These are phyloP conservation scores for Parnassius apollo DNA, from an alignment of 2,888 invertebrate genomes.

Conservation along the genomic window DNA sequence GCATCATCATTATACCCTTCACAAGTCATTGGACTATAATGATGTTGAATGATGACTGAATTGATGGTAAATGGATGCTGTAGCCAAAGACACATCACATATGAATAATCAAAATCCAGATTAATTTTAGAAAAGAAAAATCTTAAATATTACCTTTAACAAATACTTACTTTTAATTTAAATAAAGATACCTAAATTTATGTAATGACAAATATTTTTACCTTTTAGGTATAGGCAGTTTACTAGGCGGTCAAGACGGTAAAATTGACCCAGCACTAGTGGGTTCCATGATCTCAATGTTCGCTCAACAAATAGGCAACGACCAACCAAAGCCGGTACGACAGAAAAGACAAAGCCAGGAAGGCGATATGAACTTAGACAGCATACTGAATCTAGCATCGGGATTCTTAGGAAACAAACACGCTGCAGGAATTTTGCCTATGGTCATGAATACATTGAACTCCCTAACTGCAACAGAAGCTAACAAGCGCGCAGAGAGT, in stretches of 20 bases:
- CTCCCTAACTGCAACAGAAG: constrained; percentile 83
- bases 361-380: constrained; percentile 75
- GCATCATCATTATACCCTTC: too few species aligned
- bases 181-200: too few species aligned
- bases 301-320: constrained; percentile 63
- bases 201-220: background rate
- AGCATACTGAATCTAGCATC: constrained; percentile 79
- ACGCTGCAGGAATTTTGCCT: constrained; percentile 79
- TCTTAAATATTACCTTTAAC: too few species aligned
- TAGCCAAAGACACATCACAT: too few species aligned
- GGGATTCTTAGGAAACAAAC: constrained; percentile 72
- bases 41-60: too few species aligned
- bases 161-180: too few species aligned
- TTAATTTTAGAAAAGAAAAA: too few species aligned
- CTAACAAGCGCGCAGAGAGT: constrained; percentile 79
- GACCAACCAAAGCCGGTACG: constrained; percentile 42
- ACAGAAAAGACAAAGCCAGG: constrained; percentile 52
- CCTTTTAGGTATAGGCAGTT: constrained; percentile 71
- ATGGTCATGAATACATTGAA: constrained; percentile 84
- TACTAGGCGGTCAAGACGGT: constrained; percentile 81
- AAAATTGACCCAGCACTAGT: constrained; percentile 81
- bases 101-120: too few species aligned
- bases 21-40: too few species aligned
- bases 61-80: too few species aligned
- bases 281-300: constrained; percentile 70